Base-by-base conservation (phyloP, 2,888 invertebrate genomes). In the Drosophila birchii region DNA sequence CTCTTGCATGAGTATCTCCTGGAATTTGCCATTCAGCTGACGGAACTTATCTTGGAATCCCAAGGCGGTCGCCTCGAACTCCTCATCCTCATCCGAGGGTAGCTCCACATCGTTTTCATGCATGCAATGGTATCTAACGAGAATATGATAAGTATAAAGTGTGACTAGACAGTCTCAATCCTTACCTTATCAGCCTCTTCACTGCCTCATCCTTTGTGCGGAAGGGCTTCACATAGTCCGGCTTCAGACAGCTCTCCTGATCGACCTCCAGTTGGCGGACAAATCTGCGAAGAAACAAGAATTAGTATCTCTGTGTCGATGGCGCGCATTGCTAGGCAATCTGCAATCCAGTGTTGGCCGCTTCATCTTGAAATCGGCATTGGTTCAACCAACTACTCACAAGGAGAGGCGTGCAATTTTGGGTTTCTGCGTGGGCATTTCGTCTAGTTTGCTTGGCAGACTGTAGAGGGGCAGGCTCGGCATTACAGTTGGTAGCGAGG, bases 181-280 rank as follows among this genome's bases (percentile, higher is more conserved):
- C 73, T 66, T 69, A 92, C 79, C 95, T 93, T 62, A 96, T 94
- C 55, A 97, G 93, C 57, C 96, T 93, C 88, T 96, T 95, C 78
- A 96, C 96, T 1, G 96, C 96, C 89, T 97, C 96, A 72, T 94
- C 94, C 83, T 95, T 95, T 81, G 94, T 94, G 72, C 93, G 93
- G 90, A 96, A 97, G 18, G 96, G 96, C 60, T 94, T 94, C 75
- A 95, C 94, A 55, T 95, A 95, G 90, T 97, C 96, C 2, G 96
- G 96, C 90, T 95, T 95, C 32, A 95, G 91, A 56, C 95, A 96
- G 70, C 95, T 95, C 82, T 94, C 94, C 91, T 96, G 96, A 93
- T 97, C 96, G 56, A 95, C 95, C 88, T 94, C 94, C 86, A 96
- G 90, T 91, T 96, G 96, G 67, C 95, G 95, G 80, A 96, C 96